Evolutionary conservation across 1,140 invertebrate genomes (phyloP).

Genomic region (Eumeta japonica): DNA sequence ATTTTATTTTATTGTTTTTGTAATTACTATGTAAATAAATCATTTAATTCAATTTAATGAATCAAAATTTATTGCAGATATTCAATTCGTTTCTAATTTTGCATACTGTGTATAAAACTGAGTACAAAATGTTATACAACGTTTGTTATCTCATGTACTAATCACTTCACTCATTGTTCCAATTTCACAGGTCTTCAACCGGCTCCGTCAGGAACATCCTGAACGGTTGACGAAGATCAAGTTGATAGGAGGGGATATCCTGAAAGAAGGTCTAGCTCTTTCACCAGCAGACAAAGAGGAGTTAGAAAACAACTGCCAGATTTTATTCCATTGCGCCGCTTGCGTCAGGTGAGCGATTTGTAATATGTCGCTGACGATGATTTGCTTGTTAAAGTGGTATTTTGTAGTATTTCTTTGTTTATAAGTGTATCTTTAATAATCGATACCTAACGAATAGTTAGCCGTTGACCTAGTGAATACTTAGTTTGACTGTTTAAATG

Average conservation of each 20-base stretch:
- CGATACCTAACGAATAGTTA: no score
- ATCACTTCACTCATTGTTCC: no score
- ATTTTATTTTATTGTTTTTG: no score
- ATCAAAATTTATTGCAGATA: no score
- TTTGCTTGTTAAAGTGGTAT: constrained; percentile 10
- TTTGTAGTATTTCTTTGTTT: no score
- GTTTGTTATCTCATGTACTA: not conserved
- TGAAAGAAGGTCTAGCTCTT: constrained; percentile 73
- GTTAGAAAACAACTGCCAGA: constrained; percentile 63
- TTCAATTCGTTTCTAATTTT: no score
- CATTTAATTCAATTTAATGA: no score
- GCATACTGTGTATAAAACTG: no score
- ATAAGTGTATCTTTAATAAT: no score
- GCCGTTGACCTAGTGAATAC: no score
- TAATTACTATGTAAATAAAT: no score
- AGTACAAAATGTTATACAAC: not conserved
- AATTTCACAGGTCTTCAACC: constrained; percentile 70
- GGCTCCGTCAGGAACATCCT: constrained; percentile 60
- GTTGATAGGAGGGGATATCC: constrained; percentile 81
- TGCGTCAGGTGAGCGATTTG: constrained; percentile 63
- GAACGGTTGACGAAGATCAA: constrained; percentile 72
- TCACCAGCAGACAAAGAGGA: constrained; percentile 61
- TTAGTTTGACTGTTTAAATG: no score
- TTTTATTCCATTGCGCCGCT: constrained; percentile 92
- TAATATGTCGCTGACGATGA: constrained; percentile 5